These are phyloP conservation scores for Thymallus thymallus DNA, from an alignment of 2,113 vertebrate species.

Conservation along the genomic window DNA sequence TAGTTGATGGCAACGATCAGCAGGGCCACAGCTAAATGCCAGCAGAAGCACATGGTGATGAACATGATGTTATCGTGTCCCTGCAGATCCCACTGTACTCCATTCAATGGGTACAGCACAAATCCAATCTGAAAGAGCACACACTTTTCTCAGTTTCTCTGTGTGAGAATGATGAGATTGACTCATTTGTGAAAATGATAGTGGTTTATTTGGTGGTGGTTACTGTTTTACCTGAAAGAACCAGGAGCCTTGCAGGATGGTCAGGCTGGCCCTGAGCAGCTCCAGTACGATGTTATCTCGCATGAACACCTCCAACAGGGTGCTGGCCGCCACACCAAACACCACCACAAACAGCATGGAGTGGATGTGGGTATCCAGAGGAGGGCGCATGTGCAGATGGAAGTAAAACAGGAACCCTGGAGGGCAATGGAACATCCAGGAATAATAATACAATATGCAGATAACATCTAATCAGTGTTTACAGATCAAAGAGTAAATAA, in stretches of 20 bases:
- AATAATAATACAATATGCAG: not conserved
- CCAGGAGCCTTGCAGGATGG: constrained; percentile 93
- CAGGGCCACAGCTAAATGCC: constrained; percentile 82
- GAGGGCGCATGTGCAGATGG: constrained; percentile 80
- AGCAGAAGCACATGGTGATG: constrained; percentile 96
- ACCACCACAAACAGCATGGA: constrained; percentile 80
- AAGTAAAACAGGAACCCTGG: constrained; percentile 90
- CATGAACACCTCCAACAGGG: constrained; percentile 81
- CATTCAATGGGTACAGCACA: constrained; percentile 84
- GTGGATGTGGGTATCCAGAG: constrained; percentile 88
- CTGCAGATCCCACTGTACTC: constrained; percentile 74
- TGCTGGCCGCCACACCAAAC: constrained; percentile 69
- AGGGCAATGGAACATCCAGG: not conserved
- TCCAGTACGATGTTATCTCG: constrained; percentile 80
- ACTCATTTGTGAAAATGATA: not conserved
- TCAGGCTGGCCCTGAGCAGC: constrained; percentile 75
- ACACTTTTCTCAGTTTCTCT: not conserved
- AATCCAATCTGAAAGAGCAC: constrained; percentile 82
- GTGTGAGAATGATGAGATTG: not conserved
- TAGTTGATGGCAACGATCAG: constrained; percentile 68
- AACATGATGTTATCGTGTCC: constrained; percentile 88
- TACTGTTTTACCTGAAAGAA: constrained; percentile 87
- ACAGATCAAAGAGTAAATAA: not conserved
- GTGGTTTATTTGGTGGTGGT: not conserved
- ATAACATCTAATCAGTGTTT: not conserved